A percentile compares a stretch with the other conserved stretches of the same genome.
These are phyloP conservation scores for Orchesella flavescens DNA, from an alignment of 2,888 invertebrate species.

Conservation along the genomic window DNA sequence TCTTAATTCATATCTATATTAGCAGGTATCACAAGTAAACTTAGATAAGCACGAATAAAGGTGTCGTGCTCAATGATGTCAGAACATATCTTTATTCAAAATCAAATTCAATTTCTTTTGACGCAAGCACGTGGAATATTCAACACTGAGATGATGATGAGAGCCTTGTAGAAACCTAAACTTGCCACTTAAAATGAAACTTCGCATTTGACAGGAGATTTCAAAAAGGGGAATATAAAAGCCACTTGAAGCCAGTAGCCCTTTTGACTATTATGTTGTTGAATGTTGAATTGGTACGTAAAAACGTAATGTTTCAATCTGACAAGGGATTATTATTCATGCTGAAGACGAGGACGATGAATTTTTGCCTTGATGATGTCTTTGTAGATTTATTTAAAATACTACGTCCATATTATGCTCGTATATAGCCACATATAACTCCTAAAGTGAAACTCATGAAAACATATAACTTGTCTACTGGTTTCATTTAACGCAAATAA, in stretches of 20 bases:
- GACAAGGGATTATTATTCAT: conserved; percentile 49
- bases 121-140: too few relatives aligned
- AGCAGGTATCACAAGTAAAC: conserved; percentile 22
- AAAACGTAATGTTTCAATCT: conserved; percentile 45
- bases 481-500: conserved; percentile 8
- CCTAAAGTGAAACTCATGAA: conserved; percentile 28
- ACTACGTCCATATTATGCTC: too few relatives aligned
- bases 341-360: conserved; percentile 39
- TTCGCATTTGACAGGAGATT: conserved; percentile 35
- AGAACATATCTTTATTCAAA: conserved; percentile 35
- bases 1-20: neutral
- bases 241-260: conserved; percentile 32
- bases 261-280: conserved; percentile 23
- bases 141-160: too few relatives aligned
- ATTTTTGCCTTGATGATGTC: conserved; percentile 49
- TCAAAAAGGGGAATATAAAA: conserved; percentile 24
- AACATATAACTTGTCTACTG: neutral
- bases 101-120: conserved; percentile 24
- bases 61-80: conserved; percentile 36
- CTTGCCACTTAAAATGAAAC: conserved; percentile 23
- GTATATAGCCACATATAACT: neutral
- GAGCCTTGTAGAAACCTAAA: conserved; percentile 12
- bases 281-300: conserved; percentile 17
- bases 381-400: conserved; percentile 22
- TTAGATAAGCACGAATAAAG: conserved; percentile 35